Percentiles rank a stretch among this genome's conserved stretches.
Conservation (phyloP, 1,140 invertebrate genomes). For the Teleopsis dalmanni region DNA sequence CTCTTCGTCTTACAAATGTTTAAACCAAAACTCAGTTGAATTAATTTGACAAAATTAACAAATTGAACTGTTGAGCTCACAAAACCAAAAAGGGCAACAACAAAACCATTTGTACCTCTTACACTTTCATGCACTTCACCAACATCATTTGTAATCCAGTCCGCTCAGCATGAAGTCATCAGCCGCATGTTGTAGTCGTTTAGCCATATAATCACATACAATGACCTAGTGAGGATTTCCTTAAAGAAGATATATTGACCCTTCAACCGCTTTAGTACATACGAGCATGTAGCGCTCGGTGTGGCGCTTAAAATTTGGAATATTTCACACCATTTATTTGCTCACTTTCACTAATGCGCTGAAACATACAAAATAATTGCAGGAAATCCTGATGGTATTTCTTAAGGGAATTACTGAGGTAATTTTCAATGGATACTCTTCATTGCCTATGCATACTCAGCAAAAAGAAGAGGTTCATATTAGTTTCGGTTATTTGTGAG, state of each 20-base stretch:
- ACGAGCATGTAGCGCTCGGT: not conserved
- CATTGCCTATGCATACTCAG: too few relatives aligned
- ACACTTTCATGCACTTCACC: slow-evolving; percentile 25
- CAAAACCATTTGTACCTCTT: too few relatives aligned
- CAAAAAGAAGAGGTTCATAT: too few relatives aligned
- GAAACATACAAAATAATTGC: not conserved
- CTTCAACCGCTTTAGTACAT: slow-evolving; percentile 21
- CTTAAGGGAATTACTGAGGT: too few relatives aligned
- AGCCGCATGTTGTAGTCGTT: not conserved
- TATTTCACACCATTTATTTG: too few relatives aligned
- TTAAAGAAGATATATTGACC: slow-evolving; percentile 35
- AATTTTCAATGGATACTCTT: too few relatives aligned
- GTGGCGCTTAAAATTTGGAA: too few relatives aligned
- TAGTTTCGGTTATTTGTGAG: too few relatives aligned
- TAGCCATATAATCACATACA: not conserved
- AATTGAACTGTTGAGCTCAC: slow-evolving; percentile 40
- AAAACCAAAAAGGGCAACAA: too few relatives aligned
- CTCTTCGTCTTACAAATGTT: too few relatives aligned
- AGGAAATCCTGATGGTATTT: too few relatives aligned
- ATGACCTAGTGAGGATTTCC: not conserved
- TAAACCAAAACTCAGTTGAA: too few relatives aligned
- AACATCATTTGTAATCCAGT: slow-evolving; percentile 44
- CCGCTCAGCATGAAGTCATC: slow-evolving; percentile 37
- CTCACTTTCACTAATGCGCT: not conserved
- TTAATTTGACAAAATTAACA: slow-evolving; percentile 44